Evolutionary conservation across 2,888 invertebrate species (phyloP).

Genomic region (Xanthorhoe designata): DNA sequence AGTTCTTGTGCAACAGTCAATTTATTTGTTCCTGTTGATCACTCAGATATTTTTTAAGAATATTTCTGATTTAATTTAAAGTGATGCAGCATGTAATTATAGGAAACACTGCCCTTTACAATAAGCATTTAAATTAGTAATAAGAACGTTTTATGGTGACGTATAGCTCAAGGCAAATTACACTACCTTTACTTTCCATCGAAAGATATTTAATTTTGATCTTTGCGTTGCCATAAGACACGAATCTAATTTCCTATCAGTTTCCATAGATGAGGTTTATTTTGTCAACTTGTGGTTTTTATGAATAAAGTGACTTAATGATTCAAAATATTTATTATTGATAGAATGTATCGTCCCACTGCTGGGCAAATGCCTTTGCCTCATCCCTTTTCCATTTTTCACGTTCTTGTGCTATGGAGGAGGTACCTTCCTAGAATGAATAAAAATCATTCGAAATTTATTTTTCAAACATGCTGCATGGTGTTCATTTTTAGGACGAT

Average conservation of each 20-base stretch:
- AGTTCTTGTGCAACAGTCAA: neutral
- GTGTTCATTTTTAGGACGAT: neutral
- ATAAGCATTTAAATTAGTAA: constrained; percentile 23
- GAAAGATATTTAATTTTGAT: neutral
- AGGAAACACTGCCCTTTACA: constrained; percentile 9
- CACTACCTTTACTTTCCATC: neutral
- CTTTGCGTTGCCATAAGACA: constrained; percentile 6
- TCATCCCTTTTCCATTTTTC: too few relatives aligned
- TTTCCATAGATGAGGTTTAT: constrained; percentile 79
- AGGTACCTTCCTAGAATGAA: too few relatives aligned
- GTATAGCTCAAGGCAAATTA: constrained; percentile 4
- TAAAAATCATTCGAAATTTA: constrained; percentile 39
- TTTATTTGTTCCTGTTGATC: neutral
- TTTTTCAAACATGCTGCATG: neutral
- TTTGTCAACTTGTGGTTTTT: constrained; percentile 81
- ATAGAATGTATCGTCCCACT: too few relatives aligned
- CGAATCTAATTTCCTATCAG: constrained; percentile 14
- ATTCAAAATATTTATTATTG: constrained; percentile 44
- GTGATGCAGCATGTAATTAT: neutral
- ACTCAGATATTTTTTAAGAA: neutral
- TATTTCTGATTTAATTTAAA: constrained; percentile 8
- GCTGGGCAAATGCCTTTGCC: too few relatives aligned
- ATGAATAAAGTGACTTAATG: constrained; percentile 82
- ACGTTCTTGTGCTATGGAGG: too few relatives aligned
- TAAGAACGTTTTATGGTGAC: constrained; percentile 17